These are phyloP conservation scores for Bombus haemorrhoidalis DNA, from an alignment of 1,140 invertebrate species.

Conservation along the genomic window DNA sequence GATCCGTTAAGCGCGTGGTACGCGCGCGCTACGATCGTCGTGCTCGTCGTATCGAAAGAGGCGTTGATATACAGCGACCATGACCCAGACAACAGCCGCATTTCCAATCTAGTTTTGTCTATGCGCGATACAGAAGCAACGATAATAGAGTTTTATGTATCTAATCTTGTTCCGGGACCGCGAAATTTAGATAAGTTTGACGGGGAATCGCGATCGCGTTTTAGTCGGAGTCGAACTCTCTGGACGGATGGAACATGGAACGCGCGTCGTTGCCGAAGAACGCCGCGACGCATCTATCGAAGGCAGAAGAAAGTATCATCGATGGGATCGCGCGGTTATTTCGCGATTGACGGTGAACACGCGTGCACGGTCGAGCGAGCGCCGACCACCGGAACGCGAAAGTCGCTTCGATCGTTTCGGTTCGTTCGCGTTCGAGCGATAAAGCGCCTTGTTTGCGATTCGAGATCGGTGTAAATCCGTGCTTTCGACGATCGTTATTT, in stretches of 20 bases:
- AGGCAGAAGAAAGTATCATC: not conserved
- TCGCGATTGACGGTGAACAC: not conserved
- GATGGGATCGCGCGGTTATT: not conserved
- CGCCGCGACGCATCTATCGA: rapidly evolving
- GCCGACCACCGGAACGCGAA: not conserved
- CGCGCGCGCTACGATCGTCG: not conserved
- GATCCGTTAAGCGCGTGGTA: too few species aligned
- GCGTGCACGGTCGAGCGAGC: not conserved
- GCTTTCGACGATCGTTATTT: conserved; percentile 13
- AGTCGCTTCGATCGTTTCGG: not conserved
- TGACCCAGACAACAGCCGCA: conserved; percentile 76
- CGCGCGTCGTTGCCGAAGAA: not conserved
- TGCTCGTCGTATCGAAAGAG: conserved; percentile 54
- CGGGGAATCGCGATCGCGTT: conserved; percentile 17
- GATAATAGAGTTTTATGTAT: conserved; percentile 73
- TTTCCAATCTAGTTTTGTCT: conserved; percentile 78
- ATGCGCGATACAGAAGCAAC: conserved; percentile 73
- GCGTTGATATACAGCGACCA: conserved; percentile 66
- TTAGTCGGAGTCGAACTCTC: conserved; percentile 64
- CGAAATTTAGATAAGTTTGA: conserved; percentile 71
- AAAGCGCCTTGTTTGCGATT: not conserved
- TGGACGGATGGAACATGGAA: not conserved
- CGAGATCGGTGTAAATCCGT: not conserved
- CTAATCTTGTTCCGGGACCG: conserved; percentile 45
- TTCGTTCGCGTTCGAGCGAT: not conserved